Evolutionary conservation across 2,113 vertebrate genomes (phyloP).

Genomic region (Argyrosomus japonicus): DNA sequence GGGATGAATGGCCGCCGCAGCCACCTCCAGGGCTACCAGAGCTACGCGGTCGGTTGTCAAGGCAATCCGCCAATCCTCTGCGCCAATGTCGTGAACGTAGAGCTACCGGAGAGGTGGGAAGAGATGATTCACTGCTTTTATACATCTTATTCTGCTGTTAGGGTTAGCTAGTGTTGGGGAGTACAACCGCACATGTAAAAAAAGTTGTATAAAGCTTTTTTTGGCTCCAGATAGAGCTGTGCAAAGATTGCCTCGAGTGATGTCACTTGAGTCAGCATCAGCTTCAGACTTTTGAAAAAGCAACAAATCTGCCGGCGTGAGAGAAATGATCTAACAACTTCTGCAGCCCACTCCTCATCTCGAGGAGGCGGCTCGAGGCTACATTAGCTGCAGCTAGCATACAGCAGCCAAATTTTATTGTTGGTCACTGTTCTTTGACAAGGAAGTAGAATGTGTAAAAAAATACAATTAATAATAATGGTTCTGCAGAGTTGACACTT

Average conservation of each 20-base stretch:
- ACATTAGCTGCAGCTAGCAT: neutral
- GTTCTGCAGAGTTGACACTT: neutral
- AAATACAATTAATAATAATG: neutral
- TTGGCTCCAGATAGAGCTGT: neutral
- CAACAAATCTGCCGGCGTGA: neutral
- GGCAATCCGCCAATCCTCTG: slow-evolving; percentile 95
- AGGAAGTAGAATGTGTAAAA: neutral
- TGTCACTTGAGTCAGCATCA: neutral
- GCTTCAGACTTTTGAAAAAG: neutral
- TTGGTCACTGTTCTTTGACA: neutral
- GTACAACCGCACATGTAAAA: neutral
- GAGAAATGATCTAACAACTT: too few species aligned
- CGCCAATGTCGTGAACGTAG: slow-evolving; percentile 94
- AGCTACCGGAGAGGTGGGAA: slow-evolving; percentile 80
- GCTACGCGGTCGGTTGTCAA: slow-evolving; percentile 92
- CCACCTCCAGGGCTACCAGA: slow-evolving; percentile 91
- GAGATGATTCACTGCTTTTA: neutral
- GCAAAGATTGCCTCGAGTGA: neutral
- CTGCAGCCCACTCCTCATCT: too few species aligned
- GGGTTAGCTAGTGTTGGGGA: neutral
- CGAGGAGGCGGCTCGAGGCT: neutral
- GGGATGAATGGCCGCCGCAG: slow-evolving; percentile 91
- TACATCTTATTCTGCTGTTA: neutral
- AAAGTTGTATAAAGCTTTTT: neutral
- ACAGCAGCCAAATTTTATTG: too few species aligned